Conservation (phyloP, 1,140 invertebrate genomes). For the Cotesia chilonis region DNA sequence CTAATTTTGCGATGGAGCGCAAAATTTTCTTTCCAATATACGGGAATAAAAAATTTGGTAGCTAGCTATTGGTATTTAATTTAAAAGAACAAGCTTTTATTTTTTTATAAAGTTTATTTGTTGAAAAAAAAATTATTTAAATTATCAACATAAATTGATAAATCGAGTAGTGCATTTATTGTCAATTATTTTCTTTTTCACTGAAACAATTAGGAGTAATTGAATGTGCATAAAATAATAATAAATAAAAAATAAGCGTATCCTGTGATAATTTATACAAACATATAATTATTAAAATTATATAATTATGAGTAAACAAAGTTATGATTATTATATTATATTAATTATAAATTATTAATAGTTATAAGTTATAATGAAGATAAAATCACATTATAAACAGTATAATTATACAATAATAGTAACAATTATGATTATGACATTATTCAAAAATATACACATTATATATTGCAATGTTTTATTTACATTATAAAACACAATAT, state of each 20-base stretch:
- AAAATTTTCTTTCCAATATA: too few relatives aligned
- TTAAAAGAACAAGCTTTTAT: too few relatives aligned
- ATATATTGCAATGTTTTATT: too few relatives aligned
- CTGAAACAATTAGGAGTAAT: constrained; percentile 3
- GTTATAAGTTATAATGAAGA: too few relatives aligned
- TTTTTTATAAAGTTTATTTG: too few relatives aligned
- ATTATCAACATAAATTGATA: neutral
- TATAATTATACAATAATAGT: neutral
- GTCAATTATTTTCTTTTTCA: constrained; percentile 12
- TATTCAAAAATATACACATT: constrained; percentile 30
- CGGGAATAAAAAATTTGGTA: too few relatives aligned
- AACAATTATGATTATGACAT: constrained; percentile 21
- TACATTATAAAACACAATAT: too few relatives aligned
- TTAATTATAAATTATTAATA: too few relatives aligned
- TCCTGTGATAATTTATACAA: constrained; percentile 45
- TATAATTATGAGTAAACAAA: neutral
- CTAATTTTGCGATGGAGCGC: too few relatives aligned
- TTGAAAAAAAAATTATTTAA: too few relatives aligned
- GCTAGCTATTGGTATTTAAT: too few relatives aligned
- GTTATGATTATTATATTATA: neutral
- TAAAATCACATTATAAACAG: neutral
- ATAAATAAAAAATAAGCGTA: constrained; percentile 38
- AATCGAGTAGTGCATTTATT: neutral
- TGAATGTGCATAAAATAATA: constrained; percentile 2
- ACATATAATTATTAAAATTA: constrained; percentile 33